Percentiles rank a stretch among this genome's conserved stretches.
These are phyloP conservation scores for Apoda limacodes DNA, from an alignment of 2,888 invertebrate genomes.

Conservation along the genomic window DNA sequence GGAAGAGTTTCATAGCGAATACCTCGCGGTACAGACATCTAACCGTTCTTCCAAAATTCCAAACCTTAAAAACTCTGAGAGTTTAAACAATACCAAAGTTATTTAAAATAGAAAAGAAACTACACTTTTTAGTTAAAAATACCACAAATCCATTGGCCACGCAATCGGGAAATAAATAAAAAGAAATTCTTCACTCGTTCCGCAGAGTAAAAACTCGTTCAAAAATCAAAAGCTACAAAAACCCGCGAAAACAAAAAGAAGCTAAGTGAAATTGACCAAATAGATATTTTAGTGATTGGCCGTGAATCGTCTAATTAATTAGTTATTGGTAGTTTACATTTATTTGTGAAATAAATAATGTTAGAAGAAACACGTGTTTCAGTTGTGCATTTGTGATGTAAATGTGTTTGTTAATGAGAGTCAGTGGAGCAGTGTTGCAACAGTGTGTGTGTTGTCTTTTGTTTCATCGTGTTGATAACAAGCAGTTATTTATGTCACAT, in stretches of 20 bases:
- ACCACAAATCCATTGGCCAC: conserved; percentile 42
- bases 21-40: conserved; percentile 70
- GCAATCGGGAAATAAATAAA: conserved; percentile 34
- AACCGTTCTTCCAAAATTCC: conserved; percentile 47
- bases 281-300: conserved; percentile 26
- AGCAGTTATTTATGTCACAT: conserved; percentile 39
- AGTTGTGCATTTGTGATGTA: conserved; percentile 49
- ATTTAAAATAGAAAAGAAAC: conserved; percentile 15
- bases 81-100: conserved; percentile 6
- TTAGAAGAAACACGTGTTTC: conserved; percentile 36
- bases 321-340: conserved; percentile 44
- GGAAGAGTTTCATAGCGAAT: conserved; percentile 70
- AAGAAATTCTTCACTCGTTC: conserved; percentile 53
- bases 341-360: conserved; percentile 29
- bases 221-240: conserved; percentile 25
- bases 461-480: no score
- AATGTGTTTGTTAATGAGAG: conserved; percentile 65
- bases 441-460: conserved; percentile 49
- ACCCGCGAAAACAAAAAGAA: conserved; percentile 24
- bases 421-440: no score
- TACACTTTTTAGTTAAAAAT: conserved; percentile 21
- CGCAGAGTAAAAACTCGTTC: conserved; percentile 35
- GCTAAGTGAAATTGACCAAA: conserved; percentile 28
- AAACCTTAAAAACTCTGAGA: conserved; percentile 25
- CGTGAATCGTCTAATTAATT: conserved; percentile 26